These are phyloP conservation scores for Hylaea fasciaria DNA, from an alignment of 2,888 invertebrate species.

Conservation along the genomic window DNA sequence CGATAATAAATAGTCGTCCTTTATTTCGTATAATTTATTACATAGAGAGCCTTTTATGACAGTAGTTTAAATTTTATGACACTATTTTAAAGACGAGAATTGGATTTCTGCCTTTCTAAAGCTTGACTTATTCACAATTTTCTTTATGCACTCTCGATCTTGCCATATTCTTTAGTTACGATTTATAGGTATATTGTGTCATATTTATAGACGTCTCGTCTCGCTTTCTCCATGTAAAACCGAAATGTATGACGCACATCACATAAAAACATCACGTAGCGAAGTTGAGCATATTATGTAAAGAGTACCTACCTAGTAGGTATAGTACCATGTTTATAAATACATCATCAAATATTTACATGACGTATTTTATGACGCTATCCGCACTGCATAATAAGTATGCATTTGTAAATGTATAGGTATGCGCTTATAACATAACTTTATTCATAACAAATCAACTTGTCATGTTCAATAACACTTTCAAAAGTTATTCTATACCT, in stretches of 20 bases:
- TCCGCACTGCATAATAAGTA: slow-evolving; percentile 1
- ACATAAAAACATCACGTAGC: too few relatives aligned
- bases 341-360: slow-evolving; percentile 7
- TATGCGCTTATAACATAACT: neutral
- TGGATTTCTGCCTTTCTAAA: too few relatives aligned
- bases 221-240: too few relatives aligned
- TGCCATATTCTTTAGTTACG: slow-evolving; percentile 10
- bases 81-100: too few relatives aligned
- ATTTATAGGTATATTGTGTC: slow-evolving; percentile 19
- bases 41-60: too few relatives aligned
- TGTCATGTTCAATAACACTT: too few relatives aligned
- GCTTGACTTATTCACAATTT: neutral
- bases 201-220: slow-evolving; percentile 9
- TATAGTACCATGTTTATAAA: slow-evolving; percentile 6
- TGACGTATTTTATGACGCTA: slow-evolving; percentile 1
- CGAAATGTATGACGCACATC: neutral
- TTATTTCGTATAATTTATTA: too few relatives aligned
- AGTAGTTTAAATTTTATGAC: too few relatives aligned
- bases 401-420: neutral
- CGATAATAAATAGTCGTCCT: too few relatives aligned
- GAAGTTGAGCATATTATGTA: too few relatives aligned
- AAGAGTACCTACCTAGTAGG: slow-evolving; percentile 23
- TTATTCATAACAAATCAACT: too few relatives aligned
- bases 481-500: too few relatives aligned
- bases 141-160: slow-evolving; percentile 3